Evolutionary conservation across 2,113 vertebrate genomes (phyloP).

Genomic region (Dromiciops gliroides): DNA sequence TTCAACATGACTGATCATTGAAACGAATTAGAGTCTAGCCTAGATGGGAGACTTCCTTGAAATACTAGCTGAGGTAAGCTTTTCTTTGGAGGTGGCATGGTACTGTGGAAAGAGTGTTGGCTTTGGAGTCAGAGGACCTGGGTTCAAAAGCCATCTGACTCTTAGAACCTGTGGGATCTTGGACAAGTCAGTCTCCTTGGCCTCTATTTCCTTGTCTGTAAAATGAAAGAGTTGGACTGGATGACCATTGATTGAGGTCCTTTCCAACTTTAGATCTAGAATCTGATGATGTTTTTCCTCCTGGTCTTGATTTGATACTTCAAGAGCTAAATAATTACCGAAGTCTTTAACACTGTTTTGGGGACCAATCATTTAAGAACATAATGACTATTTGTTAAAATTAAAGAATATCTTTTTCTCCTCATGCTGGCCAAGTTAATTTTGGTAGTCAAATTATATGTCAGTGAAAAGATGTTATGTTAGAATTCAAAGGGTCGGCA

Average conservation of each 20-base stretch:
- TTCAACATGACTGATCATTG: neutral
- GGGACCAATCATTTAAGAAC: neutral
- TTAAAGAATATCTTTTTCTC: neutral
- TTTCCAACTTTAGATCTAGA: neutral
- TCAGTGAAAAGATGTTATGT: neutral
- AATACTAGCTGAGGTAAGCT: neutral
- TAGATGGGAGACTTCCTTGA: neutral
- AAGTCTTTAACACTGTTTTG: neutral
- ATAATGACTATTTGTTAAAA: neutral
- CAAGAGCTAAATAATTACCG: neutral
- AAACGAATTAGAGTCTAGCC: neutral
- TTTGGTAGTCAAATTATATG: neutral
- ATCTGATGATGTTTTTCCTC: neutral
- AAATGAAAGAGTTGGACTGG: no score
- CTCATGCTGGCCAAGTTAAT: neutral
- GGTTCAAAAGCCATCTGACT: neutral
- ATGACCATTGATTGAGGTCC: no score
- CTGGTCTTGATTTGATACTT: neutral
- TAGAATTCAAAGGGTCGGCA: neutral
- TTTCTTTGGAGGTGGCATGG: no score
- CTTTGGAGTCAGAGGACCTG: neutral
- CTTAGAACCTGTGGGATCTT: neutral
- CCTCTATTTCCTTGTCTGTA: no score
- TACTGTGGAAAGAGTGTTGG: no score
- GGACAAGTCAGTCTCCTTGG: no score